These are phyloP conservation scores for Drosophila flavopinicola DNA, from an alignment of 2,888 invertebrate species.

Conservation along the genomic window DNA sequence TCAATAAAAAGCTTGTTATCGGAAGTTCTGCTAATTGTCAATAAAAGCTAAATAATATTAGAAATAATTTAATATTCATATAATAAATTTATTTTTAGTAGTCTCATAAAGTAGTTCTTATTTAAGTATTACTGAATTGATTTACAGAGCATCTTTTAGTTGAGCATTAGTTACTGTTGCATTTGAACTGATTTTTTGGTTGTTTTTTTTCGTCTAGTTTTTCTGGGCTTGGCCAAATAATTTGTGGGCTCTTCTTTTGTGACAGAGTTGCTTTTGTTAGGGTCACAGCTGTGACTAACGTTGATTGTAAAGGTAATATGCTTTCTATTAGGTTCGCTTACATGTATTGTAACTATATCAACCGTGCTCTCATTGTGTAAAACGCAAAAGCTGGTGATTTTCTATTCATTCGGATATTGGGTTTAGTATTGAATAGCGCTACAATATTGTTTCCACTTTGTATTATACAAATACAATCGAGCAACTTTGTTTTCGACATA, in stretches of 20 bases:
- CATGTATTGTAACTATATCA: slow-evolving; percentile 9
- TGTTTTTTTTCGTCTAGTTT: background rate
- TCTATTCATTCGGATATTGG: background rate
- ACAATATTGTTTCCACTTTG: no score
- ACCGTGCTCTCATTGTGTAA: background rate
- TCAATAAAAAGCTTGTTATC: no score
- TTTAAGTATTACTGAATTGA: background rate
- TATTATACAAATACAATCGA: no score
- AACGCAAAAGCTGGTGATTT: background rate
- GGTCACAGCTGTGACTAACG: slow-evolving; percentile 37
- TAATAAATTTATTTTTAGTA: no score
- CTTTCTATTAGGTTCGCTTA: slow-evolving; percentile 14
- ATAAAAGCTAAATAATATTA: no score
- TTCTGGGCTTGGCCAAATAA: slow-evolving; percentile 4
- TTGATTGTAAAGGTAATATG: slow-evolving; percentile 22
- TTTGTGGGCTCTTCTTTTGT: slow-evolving; percentile 4
- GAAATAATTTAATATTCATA: no score
- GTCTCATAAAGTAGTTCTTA: no score
- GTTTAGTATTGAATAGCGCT: background rate
- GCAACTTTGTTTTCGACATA: no score
- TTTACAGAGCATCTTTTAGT: background rate
- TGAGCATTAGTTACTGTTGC: background rate
- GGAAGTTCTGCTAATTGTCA: no score
- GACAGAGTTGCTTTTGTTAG: slow-evolving; percentile 8
- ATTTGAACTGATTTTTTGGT: background rate